Percentiles rank a stretch among this genome's conserved stretches.
phyloP scores from a whole-genome alignment of 2,797 vertebrate genomes.

The Anableps anableps region DNA sequence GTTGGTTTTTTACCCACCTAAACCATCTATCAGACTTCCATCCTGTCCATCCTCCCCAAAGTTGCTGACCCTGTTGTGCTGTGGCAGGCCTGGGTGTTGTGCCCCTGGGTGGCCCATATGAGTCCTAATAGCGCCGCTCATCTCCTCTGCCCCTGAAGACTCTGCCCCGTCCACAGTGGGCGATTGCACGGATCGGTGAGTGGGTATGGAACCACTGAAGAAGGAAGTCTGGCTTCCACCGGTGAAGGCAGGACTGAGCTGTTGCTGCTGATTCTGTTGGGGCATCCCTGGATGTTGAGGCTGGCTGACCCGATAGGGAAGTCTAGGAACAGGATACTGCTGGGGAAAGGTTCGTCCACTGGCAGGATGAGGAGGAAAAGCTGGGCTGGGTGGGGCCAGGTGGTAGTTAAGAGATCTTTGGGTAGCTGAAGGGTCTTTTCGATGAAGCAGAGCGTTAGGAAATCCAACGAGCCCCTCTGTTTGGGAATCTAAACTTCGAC shows the following conservation, averaged over 20 bases:
- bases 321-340: constrained; percentile 87
- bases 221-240: constrained; percentile 86
- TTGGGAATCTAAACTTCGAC: constrained; percentile 90
- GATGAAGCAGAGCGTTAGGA: constrained; percentile 88
- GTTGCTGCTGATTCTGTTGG: constrained; percentile 82
- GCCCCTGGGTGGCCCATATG: constrained; percentile 69
- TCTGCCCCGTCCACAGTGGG: constrained; percentile 86
- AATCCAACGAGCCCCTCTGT: constrained; percentile 81
- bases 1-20: constrained; percentile 82
- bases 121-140: constrained; percentile 85
- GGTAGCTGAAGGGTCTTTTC: constrained; percentile 89
- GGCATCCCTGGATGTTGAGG: constrained; percentile 79
- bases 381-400: constrained; percentile 88
- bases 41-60: constrained; percentile 92
- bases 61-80: constrained; percentile 89
- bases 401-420: constrained; percentile 92
- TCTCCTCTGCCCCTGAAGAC: constrained; percentile 84
- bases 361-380: constrained; percentile 82
- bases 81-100: constrained; percentile 79
- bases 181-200: constrained; percentile 88
- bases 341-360: constrained; percentile 82
- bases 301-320: constrained; percentile 84
- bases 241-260: constrained; percentile 85
- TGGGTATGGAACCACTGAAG: constrained; percentile 85
- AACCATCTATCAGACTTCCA: constrained; percentile 85